Conservation (phyloP, 2,797 vertebrate genomes). For the Muscicapa comitata region DNA sequence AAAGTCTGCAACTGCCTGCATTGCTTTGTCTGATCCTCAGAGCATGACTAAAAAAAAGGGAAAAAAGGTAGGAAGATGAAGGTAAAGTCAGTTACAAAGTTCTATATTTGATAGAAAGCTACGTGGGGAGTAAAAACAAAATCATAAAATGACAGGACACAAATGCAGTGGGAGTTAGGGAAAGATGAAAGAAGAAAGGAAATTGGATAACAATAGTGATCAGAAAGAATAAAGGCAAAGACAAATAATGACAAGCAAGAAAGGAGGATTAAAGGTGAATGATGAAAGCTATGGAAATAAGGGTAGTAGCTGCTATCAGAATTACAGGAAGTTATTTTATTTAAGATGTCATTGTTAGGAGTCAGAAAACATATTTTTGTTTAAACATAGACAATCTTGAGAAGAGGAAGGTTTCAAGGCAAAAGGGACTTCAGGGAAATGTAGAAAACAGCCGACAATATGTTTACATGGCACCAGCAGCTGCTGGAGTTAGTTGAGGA, state of each 20-base stretch:
- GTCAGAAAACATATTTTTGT: not conserved
- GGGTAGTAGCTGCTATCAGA: constrained; percentile 6
- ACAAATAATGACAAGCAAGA: constrained; percentile 61
- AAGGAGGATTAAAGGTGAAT: constrained; percentile 49
- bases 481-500: not conserved
- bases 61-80: constrained; percentile 48
- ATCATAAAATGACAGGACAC: constrained; percentile 36
- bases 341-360: constrained; percentile 9
- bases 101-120: constrained; percentile 40
- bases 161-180: constrained; percentile 19
- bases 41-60: not conserved
- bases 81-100: constrained; percentile 47
- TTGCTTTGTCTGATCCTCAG: not conserved
- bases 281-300: constrained; percentile 68
- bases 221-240: constrained; percentile 56
- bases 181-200: constrained; percentile 65
- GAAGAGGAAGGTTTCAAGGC: not conserved
- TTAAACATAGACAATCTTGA: not conserved
- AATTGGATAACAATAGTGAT: constrained; percentile 66
- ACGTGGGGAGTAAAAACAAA: constrained; percentile 36
- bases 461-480: not conserved
- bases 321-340: constrained; percentile 28
- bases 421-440: not conserved
- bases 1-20: not conserved
- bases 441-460: not conserved